A percentile compares a stretch with the other conserved stretches of the same genome.
Conservation (phyloP, 2,797 vertebrate genomes). For the Ctenosaura bakeri region DNA sequence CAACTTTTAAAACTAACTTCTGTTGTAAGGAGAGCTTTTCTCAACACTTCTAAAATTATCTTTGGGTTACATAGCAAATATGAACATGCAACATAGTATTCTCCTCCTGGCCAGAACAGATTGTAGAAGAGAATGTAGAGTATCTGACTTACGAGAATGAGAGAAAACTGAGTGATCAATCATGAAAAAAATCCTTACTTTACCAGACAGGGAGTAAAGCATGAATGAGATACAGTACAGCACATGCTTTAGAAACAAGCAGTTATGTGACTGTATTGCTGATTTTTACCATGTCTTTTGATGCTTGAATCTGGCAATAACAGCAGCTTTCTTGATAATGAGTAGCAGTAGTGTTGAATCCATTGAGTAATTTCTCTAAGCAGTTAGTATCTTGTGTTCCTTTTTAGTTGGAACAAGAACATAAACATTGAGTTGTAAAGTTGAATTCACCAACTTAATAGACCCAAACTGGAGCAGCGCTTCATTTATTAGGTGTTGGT, state of each 20-base stretch:
- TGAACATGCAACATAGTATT: background rate
- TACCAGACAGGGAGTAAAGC: too few species aligned
- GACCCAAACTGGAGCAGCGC: background rate
- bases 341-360: background rate
- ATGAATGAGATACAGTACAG: too few species aligned
- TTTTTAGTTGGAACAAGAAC: background rate
- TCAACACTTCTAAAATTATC: background rate
- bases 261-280: background rate
- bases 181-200: background rate
- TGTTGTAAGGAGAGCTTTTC: too few species aligned
- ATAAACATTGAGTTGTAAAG: background rate
- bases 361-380: background rate
- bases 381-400: background rate
- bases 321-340: too few species aligned
- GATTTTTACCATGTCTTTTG: background rate
- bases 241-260: background rate
- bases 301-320: background rate
- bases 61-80: background rate
- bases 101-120: background rate
- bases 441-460: background rate
- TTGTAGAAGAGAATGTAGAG: background rate
- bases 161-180: background rate
- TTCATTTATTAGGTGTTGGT: background rate
- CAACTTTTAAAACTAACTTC: too few species aligned
- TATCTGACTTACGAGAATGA: background rate